Evolutionary conservation across 2,888 invertebrate species (phyloP).

Genomic region (Orgyia antiqua): DNA sequence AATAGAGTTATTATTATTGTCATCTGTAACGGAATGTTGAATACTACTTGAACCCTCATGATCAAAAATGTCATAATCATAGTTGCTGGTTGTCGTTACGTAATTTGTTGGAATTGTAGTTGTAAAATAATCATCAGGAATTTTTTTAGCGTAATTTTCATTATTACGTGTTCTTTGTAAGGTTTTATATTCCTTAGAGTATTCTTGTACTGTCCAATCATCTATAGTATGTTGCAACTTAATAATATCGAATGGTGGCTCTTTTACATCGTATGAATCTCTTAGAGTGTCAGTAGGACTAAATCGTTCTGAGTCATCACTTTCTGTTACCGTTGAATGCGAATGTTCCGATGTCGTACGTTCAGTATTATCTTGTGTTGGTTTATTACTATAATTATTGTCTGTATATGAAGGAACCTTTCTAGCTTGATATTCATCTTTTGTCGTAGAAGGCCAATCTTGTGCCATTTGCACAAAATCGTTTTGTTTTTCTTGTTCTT

Average conservation of each 20-base stretch:
- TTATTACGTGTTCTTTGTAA: slow-evolving; percentile 72
- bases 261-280: slow-evolving; percentile 64
- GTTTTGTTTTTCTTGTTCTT: slow-evolving; percentile 39
- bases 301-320: slow-evolving; percentile 70
- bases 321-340: slow-evolving; percentile 47
- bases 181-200: slow-evolving; percentile 70
- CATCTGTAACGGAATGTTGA: slow-evolving; percentile 56
- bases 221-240: slow-evolving; percentile 90
- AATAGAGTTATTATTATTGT: slow-evolving; percentile 32
- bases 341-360: slow-evolving; percentile 48
- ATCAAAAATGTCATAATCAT: slow-evolving; percentile 61
- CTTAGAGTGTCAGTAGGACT: slow-evolving; percentile 54
- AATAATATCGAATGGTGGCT: slow-evolving; percentile 83
- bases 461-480: slow-evolving; percentile 64
- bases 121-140: slow-evolving; percentile 86
- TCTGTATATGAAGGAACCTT: slow-evolving; percentile 65
- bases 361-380: slow-evolving; percentile 35
- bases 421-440: slow-evolving; percentile 62
- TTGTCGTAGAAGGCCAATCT: slow-evolving; percentile 40
- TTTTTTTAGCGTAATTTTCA: slow-evolving; percentile 83
- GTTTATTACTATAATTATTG: slow-evolving; percentile 27
- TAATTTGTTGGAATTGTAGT: slow-evolving; percentile 72
- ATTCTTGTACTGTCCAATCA: slow-evolving; percentile 89
- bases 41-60: slow-evolving; percentile 70
- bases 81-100: slow-evolving; percentile 45